Conservation (phyloP, 2,888 invertebrate genomes). For the Seira ritae region DNA sequence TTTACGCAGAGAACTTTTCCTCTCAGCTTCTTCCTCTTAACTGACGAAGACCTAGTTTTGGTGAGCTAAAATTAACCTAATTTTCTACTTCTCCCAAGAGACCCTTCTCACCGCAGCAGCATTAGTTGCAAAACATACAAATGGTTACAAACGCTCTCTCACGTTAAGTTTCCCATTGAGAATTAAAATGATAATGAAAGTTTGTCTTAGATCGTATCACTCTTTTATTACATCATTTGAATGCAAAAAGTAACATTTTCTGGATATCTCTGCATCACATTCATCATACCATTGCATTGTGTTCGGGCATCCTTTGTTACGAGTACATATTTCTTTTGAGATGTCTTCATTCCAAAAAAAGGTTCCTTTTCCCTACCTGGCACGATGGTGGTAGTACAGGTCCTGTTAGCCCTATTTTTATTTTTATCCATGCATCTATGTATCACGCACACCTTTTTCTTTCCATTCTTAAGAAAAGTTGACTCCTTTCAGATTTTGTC, state of each 20-base stretch:
- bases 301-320: not conserved
- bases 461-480: not conserved
- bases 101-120: not conserved
- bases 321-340: not conserved
- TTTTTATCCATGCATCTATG: not conserved
- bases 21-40: slow-evolving; percentile 26
- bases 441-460: not conserved
- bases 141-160: not conserved
- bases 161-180: slow-evolving; percentile 5
- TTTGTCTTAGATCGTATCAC: not conserved
- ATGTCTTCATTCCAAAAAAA: not conserved
- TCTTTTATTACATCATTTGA: not conserved
- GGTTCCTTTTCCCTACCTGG: not conserved
- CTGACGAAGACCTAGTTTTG: slow-evolving; percentile 21
- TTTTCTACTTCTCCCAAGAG: not conserved
- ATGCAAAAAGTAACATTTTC: not conserved
- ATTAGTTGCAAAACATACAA: no score
- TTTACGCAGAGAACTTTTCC: not conserved
- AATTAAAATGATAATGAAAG: not conserved
- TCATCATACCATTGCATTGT: no score
- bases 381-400: slow-evolving; percentile 5
- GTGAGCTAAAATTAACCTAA: not conserved
- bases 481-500: not conserved
- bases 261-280: not conserved
- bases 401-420: slow-evolving; percentile 38